These are phyloP conservation scores for Tinea pellionella DNA, from an alignment of 2,888 invertebrate genomes.

Conservation along the genomic window DNA sequence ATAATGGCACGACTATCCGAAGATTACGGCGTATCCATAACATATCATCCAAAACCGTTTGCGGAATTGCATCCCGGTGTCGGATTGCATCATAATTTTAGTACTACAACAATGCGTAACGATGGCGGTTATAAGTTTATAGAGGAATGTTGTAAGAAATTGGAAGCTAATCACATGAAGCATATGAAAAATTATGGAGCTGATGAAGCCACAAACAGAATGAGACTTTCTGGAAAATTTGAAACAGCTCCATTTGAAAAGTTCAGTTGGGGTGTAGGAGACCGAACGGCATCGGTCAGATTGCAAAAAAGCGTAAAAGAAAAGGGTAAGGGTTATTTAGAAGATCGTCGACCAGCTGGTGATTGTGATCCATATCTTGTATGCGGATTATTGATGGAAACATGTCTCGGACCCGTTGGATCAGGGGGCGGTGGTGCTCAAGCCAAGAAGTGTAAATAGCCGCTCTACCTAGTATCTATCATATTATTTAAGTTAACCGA, in stretches of 20 bases:
- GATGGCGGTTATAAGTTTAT: constrained; percentile 79
- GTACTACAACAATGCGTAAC: constrained; percentile 84
- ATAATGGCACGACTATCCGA: constrained; percentile 86
- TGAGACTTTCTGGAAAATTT: constrained; percentile 92
- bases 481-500: not conserved
- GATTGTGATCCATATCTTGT: constrained; percentile 88
- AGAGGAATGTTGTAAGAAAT: constrained; percentile 89
- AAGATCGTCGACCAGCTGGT: constrained; percentile 91
- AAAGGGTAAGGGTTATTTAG: constrained; percentile 91
- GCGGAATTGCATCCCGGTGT: constrained; percentile 88
- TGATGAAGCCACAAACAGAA: constrained; percentile 91
- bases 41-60: constrained; percentile 79
- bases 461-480: not conserved
- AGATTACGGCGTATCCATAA: constrained; percentile 81
- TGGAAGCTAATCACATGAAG: constrained; percentile 87
- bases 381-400: constrained; percentile 63
- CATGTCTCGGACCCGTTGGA: constrained; percentile 39
- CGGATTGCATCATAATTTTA: constrained; percentile 92
- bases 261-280: constrained; percentile 90
- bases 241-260: constrained; percentile 96
- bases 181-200: constrained; percentile 94
- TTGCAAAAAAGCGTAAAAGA: constrained; percentile 90
- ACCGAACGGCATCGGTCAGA: constrained; percentile 91
- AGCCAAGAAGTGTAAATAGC: not conserved
- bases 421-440: constrained; percentile 19